Conservation (phyloP, 2,888 invertebrate species). For the Disparrhopalites patrizii region DNA sequence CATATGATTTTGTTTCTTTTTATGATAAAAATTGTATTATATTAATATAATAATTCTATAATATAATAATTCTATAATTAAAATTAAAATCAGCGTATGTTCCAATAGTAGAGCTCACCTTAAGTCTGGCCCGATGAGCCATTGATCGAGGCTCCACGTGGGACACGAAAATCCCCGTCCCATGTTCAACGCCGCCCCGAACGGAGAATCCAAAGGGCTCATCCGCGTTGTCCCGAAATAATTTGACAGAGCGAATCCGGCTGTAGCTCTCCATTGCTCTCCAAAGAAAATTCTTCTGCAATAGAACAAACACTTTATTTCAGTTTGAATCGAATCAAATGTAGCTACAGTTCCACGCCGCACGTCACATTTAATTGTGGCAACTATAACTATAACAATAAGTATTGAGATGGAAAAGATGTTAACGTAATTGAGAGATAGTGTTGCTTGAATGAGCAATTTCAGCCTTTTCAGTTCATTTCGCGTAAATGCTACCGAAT, state of each 20-base stretch:
- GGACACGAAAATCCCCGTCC: slow-evolving; percentile 88
- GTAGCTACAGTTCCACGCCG: neutral
- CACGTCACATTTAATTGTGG: neutral
- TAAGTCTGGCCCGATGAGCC: slow-evolving; percentile 78
- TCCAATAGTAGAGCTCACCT: slow-evolving; percentile 61
- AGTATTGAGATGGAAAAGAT: neutral
- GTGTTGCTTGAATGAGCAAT: too few relatives aligned
- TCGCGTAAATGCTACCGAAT: too few relatives aligned
- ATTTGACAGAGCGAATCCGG: slow-evolving; percentile 47
- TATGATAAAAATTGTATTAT: too few relatives aligned
- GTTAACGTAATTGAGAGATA: too few relatives aligned
- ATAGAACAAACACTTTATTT: too few relatives aligned
- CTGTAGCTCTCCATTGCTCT: slow-evolving; percentile 46
- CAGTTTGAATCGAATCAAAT: neutral
- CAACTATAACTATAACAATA: neutral
- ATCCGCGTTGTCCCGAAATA: slow-evolving; percentile 42
- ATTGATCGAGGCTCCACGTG: slow-evolving; percentile 81
- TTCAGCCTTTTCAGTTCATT: too few relatives aligned
- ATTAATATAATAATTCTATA: too few relatives aligned
- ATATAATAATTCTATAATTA: too few relatives aligned
- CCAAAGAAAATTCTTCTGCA: too few relatives aligned
- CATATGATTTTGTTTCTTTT: too few relatives aligned
- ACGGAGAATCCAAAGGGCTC: slow-evolving; percentile 73
- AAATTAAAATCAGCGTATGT: too few relatives aligned
- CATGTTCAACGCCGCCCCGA: slow-evolving; percentile 83